Evolutionary conservation across 1,140 invertebrate species (phyloP), one percentile per base, ranked within the genome.

Genomic region (Limonius californicus): DNA sequence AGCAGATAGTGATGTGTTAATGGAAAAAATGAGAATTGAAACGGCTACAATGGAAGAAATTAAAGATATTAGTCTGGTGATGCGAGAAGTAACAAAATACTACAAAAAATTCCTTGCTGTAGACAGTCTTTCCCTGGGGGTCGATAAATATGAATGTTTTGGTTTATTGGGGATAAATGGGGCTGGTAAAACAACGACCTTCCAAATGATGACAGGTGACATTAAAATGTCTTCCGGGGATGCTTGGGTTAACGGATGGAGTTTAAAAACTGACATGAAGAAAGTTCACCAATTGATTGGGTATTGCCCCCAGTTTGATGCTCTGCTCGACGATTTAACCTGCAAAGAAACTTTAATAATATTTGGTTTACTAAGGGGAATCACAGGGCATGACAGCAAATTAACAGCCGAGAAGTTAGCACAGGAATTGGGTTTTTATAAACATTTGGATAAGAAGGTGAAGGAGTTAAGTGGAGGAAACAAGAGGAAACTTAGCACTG

Each of bases 401-500:
- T 56, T 58, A 1, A 45, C 76, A 6, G 74, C 71, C 16, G 63
- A 72, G 62, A 68, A 78, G 15, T 59, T 80, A 23, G 75, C 76
- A 1, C 71, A 65, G 12, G 71, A 76, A 3, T 73, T 82, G 6
- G 79, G 79, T 16, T 82, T 83, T 66, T 68, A 68, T 11, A 76
- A 79, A 57, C 80, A 83, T 71, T 65, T 83, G 0, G 76, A 83
- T 61, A 83, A 82, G 59, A 62, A 79, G 71, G 81, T 85, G 20
- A 74, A 74, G 62, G 82, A 78, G 76, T 90, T 88, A 70, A 95
- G 92, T 72, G 93, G 93, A 12, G 96, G 95, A 0, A 98, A 97
- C 68, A 97, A 96, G 74, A 82, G 96, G 39, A 97, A 98, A 76
- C 78, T 99, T 15, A 96, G 91, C 65, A 92, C 94, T 35, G 94